Evolutionary conservation across 2,113 vertebrate species (phyloP).

Genomic region (Phasianus colchicus): DNA sequence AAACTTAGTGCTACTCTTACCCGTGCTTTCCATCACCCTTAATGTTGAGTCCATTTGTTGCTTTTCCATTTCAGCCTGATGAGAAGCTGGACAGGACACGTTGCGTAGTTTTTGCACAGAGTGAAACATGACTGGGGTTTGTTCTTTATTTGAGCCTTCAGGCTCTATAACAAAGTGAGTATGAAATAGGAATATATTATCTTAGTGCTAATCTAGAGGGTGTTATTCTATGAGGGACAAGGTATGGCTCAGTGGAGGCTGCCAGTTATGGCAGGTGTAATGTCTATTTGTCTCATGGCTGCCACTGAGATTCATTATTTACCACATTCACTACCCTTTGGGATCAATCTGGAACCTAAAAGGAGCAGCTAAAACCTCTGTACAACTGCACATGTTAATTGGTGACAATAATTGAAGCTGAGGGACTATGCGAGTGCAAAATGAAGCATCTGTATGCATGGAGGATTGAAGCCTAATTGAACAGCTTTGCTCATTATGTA

Average conservation of each 20-base stretch:
- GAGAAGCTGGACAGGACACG: background rate
- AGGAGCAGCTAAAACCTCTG: background rate
- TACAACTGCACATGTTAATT: background rate
- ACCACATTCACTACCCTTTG: background rate
- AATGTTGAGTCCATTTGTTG: background rate
- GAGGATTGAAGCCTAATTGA: background rate
- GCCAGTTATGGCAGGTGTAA: background rate
- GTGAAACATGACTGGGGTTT: background rate
- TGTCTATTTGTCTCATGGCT: background rate
- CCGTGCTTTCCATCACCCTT: background rate
- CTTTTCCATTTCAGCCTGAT: background rate
- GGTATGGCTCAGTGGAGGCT: background rate
- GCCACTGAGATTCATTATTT: background rate
- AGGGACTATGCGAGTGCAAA: background rate
- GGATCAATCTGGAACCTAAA: background rate
- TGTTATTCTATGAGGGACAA: background rate
- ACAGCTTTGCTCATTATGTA: background rate
- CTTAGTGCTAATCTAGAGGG: background rate
- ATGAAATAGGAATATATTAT: background rate
- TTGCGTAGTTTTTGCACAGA: background rate
- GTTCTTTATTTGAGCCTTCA: background rate
- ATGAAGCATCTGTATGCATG: background rate
- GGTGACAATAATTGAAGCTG: background rate
- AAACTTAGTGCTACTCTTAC: background rate
- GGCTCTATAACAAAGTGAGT: background rate